A percentile compares a stretch with the other conserved stretches of the same genome.
Conservation (phyloP, 2,113 vertebrate species). For the Gobius niger region DNA sequence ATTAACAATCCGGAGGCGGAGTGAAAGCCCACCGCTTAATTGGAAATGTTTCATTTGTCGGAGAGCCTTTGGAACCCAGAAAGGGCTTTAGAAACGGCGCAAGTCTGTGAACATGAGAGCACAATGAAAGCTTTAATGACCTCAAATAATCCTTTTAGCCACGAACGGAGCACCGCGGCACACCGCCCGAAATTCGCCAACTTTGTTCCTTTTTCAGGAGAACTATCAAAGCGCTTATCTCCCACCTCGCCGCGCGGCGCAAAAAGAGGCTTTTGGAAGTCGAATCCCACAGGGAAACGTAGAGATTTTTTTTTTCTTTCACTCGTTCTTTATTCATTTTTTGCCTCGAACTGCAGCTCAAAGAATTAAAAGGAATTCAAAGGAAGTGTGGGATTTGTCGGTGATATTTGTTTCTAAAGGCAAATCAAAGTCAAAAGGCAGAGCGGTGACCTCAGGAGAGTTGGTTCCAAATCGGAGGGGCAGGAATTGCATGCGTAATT, state of each 20-base stretch:
- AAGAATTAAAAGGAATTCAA: constrained; percentile 8
- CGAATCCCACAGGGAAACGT: constrained; percentile 12
- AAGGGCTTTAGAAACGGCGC: not conserved
- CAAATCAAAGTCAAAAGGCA: constrained; percentile 19
- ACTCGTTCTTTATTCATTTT: constrained; percentile 14
- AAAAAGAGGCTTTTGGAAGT: constrained; percentile 8
- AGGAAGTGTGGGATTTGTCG: constrained; percentile 16
- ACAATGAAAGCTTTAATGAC: constrained; percentile 8
- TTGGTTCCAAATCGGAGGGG: not conserved
- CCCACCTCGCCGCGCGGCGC: not conserved
- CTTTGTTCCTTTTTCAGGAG: constrained; percentile 9
- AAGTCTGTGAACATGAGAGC: constrained; percentile 12
- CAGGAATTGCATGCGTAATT: too few relatives aligned
- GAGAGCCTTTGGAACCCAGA: not conserved
- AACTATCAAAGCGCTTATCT: constrained; percentile 14
- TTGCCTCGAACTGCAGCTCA: not conserved
- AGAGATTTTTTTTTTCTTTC: not conserved
- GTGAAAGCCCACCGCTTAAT: constrained; percentile 33
- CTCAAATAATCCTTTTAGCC: constrained; percentile 20
- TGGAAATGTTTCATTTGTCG: constrained; percentile 24
- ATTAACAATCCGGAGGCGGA: constrained; percentile 28
- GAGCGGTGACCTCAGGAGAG: constrained; percentile 11
- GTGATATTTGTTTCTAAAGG: constrained; percentile 29
- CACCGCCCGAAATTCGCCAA: constrained; percentile 6
- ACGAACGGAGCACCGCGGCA: not conserved